Evolutionary conservation across 2,888 invertebrate species (phyloP).

Genomic region (Protophormia terraenovae): DNA sequence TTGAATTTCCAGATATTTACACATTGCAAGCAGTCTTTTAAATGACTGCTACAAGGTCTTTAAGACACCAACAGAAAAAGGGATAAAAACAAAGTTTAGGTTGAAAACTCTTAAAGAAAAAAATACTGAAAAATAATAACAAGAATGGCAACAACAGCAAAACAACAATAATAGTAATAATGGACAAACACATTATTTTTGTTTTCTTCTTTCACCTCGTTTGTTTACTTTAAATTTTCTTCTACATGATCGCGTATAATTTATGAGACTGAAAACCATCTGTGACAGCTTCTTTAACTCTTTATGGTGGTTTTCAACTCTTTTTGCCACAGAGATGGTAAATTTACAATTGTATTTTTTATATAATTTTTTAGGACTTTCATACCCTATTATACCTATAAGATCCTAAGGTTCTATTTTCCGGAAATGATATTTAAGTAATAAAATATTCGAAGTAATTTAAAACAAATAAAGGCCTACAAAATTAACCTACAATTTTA

Average conservation of each 20-base stretch:
- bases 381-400: too few relatives aligned
- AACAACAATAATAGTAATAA: conserved; percentile 32
- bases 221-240: conserved; percentile 49
- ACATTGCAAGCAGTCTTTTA: not conserved
- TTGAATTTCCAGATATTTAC: too few relatives aligned
- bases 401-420: too few relatives aligned
- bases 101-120: not conserved
- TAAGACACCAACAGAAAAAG: not conserved
- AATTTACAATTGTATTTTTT: too few relatives aligned
- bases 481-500: too few relatives aligned
- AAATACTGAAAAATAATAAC: not conserved
- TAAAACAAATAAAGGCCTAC: too few relatives aligned
- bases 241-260: conserved; percentile 54
- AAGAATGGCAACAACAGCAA: conserved; percentile 14
- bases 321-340: not conserved
- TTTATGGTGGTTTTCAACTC: not conserved
- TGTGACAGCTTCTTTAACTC: conserved; percentile 45
- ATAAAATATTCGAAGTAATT: too few relatives aligned
- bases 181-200: conserved; percentile 37
- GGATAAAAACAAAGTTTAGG: conserved; percentile 21
- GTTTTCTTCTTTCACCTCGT: conserved; percentile 53
- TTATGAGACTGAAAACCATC: conserved; percentile 48
- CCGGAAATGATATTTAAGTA: too few relatives aligned
- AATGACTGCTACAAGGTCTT: not conserved
- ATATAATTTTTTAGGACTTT: too few relatives aligned